These are phyloP conservation scores for Bombus impatiens DNA, from an alignment of 1,140 invertebrate genomes.

Conservation along the genomic window DNA sequence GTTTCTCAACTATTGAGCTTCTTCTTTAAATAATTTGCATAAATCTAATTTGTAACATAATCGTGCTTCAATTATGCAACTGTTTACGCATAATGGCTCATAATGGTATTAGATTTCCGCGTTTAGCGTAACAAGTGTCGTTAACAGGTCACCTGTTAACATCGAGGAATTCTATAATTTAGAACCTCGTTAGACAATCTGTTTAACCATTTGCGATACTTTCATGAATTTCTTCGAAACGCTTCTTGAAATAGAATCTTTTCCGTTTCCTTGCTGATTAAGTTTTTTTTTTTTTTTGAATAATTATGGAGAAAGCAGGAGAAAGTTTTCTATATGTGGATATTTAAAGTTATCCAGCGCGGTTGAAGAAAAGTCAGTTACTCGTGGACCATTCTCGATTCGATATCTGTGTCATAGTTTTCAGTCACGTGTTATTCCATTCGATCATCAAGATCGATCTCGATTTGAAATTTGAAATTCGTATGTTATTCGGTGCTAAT, in stretches of 20 bases:
- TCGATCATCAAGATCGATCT: not conserved
- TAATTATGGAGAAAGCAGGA: constrained; percentile 73
- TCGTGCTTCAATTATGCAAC: too few relatives aligned
- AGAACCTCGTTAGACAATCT: not conserved
- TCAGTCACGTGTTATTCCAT: not conserved
- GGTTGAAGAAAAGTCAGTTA: constrained; percentile 42
- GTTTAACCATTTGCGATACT: too few relatives aligned
- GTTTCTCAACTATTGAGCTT: not conserved
- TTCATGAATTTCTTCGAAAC: not conserved
- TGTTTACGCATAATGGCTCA: too few relatives aligned
- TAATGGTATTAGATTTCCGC: too few relatives aligned
- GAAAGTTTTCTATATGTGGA: constrained; percentile 71
- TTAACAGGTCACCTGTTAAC: too few relatives aligned
- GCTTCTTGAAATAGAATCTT: not conserved
- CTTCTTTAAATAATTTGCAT: not conserved
- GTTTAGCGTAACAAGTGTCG: too few relatives aligned
- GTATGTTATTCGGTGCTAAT: not conserved
- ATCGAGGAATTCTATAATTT: too few relatives aligned
- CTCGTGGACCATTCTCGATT: constrained; percentile 12
- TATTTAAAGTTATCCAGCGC: constrained; percentile 50
- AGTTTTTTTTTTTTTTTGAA: constrained; percentile 65
- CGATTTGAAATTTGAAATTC: not conserved
- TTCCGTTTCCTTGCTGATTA: constrained; percentile 11
- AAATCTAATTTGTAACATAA: not conserved
- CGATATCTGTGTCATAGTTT: constrained; percentile 19